These are phyloP conservation scores for Linnaemya tessellans DNA, from an alignment of 2,888 invertebrate species.

Conservation along the genomic window DNA sequence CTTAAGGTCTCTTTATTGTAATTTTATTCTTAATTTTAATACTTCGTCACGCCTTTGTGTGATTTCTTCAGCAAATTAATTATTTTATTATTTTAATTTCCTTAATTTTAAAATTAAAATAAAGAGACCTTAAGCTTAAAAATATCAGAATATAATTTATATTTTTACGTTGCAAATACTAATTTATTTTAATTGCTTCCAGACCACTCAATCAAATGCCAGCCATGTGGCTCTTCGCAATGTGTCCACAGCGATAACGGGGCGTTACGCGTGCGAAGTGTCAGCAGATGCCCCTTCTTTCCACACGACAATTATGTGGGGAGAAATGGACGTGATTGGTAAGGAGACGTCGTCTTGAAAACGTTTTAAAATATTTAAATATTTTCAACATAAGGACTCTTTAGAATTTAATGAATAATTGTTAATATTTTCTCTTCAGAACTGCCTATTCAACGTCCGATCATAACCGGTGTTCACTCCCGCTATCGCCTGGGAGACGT, in stretches of 20 bases:
- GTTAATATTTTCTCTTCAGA: slow-evolving; percentile 78
- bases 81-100: too few species aligned
- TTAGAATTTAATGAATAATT: not conserved
- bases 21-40: too few species aligned
- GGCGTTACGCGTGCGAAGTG: slow-evolving; percentile 83
- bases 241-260: slow-evolving; percentile 81
- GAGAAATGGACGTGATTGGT: slow-evolving; percentile 83
- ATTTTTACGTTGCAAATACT: slow-evolving; percentile 1
- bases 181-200: slow-evolving; percentile 53
- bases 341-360: slow-evolving; percentile 66
- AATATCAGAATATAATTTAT: too few species aligned
- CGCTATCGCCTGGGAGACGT: slow-evolving; percentile 84
- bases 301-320: slow-evolving; percentile 81
- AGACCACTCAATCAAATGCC: slow-evolving; percentile 82
- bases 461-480: slow-evolving; percentile 84
- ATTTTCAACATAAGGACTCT: not conserved
- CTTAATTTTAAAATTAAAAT: too few species aligned
- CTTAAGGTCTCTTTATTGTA: too few species aligned
- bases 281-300: slow-evolving; percentile 83
- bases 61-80: too few species aligned
- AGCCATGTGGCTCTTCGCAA: slow-evolving; percentile 81
- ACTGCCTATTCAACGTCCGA: slow-evolving; percentile 84
- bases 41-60: too few species aligned
- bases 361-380: not conserved
- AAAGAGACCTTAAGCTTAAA: too few species aligned